These are phyloP conservation scores for Neoaliturus tenellus DNA, from an alignment of 2,888 invertebrate species.

Conservation along the genomic window DNA sequence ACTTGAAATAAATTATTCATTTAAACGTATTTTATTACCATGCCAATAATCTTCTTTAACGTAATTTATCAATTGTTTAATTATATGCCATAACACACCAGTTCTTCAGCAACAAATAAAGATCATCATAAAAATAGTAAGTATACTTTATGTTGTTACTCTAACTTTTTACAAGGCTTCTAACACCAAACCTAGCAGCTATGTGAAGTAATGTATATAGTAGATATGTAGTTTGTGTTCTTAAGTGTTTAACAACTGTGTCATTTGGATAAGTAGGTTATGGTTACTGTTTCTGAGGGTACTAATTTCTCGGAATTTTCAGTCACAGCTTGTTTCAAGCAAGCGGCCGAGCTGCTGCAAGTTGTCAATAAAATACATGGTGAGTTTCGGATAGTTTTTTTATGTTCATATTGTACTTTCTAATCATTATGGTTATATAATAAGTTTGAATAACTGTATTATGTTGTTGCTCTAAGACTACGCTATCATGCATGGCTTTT, in stretches of 20 bases:
- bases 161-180: not conserved
- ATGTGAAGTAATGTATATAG: slow-evolving; percentile 24
- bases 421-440: too few relatives aligned
- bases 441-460: too few relatives aligned
- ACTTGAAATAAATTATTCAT: too few relatives aligned
- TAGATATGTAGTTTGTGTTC: not conserved
- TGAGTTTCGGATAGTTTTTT: too few relatives aligned
- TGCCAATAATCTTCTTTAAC: too few relatives aligned
- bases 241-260: not conserved
- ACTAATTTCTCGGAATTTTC: slow-evolving; percentile 3
- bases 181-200: not conserved
- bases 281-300: not conserved
- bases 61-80: too few relatives aligned
- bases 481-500: too few relatives aligned
- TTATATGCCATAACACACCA: not conserved
- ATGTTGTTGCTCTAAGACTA: too few relatives aligned
- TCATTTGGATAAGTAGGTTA: not conserved
- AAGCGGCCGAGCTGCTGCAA: slow-evolving; percentile 33
- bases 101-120: not conserved
- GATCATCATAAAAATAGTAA: not conserved
- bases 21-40: too few relatives aligned
- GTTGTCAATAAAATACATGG: slow-evolving; percentile 46
- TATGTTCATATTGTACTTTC: too few relatives aligned
- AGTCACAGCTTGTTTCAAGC: slow-evolving; percentile 37
- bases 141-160: not conserved